phyloP scores from a whole-genome alignment of 2,888 invertebrate genomes.

The Lathronympha strigana region DNA sequence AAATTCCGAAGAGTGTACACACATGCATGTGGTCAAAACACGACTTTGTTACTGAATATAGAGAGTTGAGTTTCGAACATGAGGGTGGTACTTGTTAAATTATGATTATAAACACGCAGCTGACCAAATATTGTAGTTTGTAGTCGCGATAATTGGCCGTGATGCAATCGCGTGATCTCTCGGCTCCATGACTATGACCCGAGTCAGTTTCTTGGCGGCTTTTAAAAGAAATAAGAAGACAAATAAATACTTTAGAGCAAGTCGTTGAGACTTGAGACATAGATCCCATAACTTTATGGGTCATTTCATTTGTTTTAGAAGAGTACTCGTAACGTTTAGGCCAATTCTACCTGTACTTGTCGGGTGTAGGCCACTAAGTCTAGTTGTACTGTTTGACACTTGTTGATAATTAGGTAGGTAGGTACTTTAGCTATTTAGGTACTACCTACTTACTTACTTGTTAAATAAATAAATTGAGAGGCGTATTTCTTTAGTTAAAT shows the following conservation, averaged over 20 bases:
- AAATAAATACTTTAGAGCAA: neutral
- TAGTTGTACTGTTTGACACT: too few species aligned
- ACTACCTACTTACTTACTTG: too few species aligned
- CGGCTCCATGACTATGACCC: slow-evolving; percentile 44
- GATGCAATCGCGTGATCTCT: slow-evolving; percentile 80
- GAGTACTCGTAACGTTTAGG: too few species aligned
- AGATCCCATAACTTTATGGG: too few species aligned
- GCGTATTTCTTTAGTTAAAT: too few species aligned
- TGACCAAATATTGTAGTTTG: slow-evolving; percentile 83
- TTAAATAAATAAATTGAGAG: too few species aligned
- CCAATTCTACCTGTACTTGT: too few species aligned
- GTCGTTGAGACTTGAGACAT: neutral
- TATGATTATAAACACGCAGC: slow-evolving; percentile 71
- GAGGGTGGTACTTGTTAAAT: slow-evolving; percentile 47
- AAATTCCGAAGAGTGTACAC: neutral
- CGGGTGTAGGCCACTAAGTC: too few species aligned
- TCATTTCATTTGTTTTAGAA: too few species aligned
- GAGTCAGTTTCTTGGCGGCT: neutral
- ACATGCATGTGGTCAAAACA: slow-evolving; percentile 45
- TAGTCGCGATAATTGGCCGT: slow-evolving; percentile 81
- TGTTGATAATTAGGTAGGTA: too few species aligned
- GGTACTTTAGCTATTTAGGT: too few species aligned
- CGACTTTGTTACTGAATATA: slow-evolving; percentile 29
- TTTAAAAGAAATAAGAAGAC: slow-evolving; percentile 13
- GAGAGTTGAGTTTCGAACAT: slow-evolving; percentile 48